Evolutionary conservation across 2,888 invertebrate species (phyloP).

Genomic region (Syrista parreyssii): DNA sequence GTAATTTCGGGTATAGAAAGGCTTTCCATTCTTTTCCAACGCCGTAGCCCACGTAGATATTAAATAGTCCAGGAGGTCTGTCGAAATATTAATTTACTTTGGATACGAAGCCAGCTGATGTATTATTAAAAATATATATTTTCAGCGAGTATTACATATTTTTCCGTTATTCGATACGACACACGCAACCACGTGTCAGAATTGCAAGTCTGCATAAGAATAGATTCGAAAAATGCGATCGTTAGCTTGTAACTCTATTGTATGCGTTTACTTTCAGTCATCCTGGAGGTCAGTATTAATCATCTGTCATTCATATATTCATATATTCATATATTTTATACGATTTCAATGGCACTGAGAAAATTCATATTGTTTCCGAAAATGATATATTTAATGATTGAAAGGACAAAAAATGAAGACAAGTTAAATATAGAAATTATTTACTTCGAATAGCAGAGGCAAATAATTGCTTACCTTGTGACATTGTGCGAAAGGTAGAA

Average conservation of each 20-base stretch:
- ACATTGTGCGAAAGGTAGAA: constrained; percentile 63
- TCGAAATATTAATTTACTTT: too few relatives aligned
- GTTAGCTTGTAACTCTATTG: background rate
- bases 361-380: background rate
- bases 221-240: background rate
- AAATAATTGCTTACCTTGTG: constrained; percentile 58
- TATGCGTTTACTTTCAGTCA: background rate
- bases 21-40: background rate
- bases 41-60: background rate
- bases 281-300: background rate
- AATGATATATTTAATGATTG: background rate
- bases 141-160: background rate
- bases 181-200: background rate
- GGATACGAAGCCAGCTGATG: background rate
- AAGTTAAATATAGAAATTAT: background rate
- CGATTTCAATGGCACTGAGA: background rate
- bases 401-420: background rate
- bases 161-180: background rate
- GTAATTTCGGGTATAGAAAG: background rate
- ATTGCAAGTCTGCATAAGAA: background rate
- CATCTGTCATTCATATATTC: background rate
- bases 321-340: background rate
- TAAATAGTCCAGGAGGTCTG: too few relatives aligned
- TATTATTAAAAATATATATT: background rate
- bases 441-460: background rate